These are phyloP conservation scores for Eupleurogrammus muticus DNA, from an alignment of 2,797 vertebrate species.

Conservation along the genomic window DNA sequence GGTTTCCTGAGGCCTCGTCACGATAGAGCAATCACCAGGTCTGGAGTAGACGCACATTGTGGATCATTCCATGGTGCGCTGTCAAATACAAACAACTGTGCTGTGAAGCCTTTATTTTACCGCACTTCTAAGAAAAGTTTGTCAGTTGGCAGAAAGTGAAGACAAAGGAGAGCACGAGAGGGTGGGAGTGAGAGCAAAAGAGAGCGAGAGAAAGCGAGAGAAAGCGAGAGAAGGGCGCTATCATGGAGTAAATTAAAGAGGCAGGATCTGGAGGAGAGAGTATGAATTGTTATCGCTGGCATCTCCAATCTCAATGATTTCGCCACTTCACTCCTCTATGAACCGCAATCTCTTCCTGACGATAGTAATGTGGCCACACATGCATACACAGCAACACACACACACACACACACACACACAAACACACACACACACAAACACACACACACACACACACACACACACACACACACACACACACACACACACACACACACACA, in stretches of 20 bases:
- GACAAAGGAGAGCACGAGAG: constrained; percentile 30
- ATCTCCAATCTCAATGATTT: constrained; percentile 76
- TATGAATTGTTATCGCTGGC: constrained; percentile 66
- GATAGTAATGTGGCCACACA: constrained; percentile 66
- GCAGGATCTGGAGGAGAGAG: constrained; percentile 58
- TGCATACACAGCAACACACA: no score
- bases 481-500: constrained; percentile 25
- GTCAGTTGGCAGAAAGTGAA: constrained; percentile 65
- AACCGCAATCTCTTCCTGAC: constrained; percentile 62
- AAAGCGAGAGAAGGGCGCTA: constrained; percentile 31
- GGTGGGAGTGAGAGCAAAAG: constrained; percentile 22
- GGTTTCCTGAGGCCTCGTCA: constrained; percentile 61
- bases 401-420: constrained; percentile 26
- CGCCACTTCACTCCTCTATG: constrained; percentile 66
- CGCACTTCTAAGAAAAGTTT: constrained; percentile 65
- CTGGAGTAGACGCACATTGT: constrained; percentile 50
- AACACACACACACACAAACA: constrained; percentile 1
- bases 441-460: constrained; percentile 24
- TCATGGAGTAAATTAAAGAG: constrained; percentile 73
- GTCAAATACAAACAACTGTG: constrained; percentile 72
- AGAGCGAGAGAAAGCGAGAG: constrained; percentile 20
- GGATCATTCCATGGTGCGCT: constrained; percentile 60
- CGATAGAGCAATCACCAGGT: constrained; percentile 59
- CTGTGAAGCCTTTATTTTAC: constrained; percentile 66
- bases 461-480: constrained; percentile 10